These are phyloP conservation scores for Elymnias hypermnestra DNA, from an alignment of 1,140 invertebrate genomes.

Conservation along the genomic window DNA sequence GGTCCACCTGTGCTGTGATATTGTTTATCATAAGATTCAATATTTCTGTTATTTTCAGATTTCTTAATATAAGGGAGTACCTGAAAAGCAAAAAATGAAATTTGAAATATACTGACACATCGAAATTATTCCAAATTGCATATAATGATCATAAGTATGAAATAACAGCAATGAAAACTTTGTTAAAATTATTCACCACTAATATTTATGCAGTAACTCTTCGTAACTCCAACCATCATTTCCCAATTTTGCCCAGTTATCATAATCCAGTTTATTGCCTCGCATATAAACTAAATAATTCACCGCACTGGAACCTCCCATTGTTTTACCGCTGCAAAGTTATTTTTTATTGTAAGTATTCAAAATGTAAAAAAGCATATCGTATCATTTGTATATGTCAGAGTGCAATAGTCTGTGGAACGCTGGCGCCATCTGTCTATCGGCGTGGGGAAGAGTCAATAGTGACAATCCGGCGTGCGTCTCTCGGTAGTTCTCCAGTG, in stretches of 20 bases:
- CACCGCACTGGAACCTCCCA: slow-evolving; percentile 85
- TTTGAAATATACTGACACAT: not conserved
- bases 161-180: not conserved
- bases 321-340: slow-evolving; percentile 69
- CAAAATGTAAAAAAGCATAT: not conserved
- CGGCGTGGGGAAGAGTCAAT: too few species aligned
- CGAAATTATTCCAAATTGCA: not conserved
- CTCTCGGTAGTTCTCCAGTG: too few species aligned
- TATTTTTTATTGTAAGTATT: not conserved
- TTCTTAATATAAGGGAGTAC: slow-evolving; percentile 90
- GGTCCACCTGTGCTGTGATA: slow-evolving; percentile 79
- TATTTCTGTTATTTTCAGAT: slow-evolving; percentile 81
- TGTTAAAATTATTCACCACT: not conserved
- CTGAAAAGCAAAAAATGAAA: slow-evolving; percentile 41
- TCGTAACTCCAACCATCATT: slow-evolving; percentile 90
- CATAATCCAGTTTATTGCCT: slow-evolving; percentile 85
- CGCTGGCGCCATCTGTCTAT: too few species aligned
- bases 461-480: too few species aligned
- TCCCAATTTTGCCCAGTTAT: slow-evolving; percentile 79
- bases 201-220: slow-evolving; percentile 69
- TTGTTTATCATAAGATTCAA: slow-evolving; percentile 62
- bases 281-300: slow-evolving; percentile 90
- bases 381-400: too few species aligned
- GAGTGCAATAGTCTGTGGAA: too few species aligned
- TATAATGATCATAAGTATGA: not conserved